Evolutionary conservation across 2,888 invertebrate genomes (phyloP).

Genomic region (Lasius fuliginosus): DNA sequence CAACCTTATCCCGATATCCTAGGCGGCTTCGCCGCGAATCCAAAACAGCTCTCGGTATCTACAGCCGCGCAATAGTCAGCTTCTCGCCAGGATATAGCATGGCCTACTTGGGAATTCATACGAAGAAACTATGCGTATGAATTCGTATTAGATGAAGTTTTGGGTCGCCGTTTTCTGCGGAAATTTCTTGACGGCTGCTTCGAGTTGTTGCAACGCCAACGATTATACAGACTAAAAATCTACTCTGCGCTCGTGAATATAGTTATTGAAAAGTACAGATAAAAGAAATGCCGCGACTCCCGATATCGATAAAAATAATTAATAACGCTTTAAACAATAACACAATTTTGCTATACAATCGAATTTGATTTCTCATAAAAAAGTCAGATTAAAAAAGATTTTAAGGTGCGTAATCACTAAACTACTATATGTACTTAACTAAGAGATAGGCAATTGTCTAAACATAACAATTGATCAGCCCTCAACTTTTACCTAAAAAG

Average conservation of each 20-base stretch:
- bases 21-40: constrained; percentile 44
- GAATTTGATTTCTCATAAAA: too few relatives aligned
- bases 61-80: constrained; percentile 34
- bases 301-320: too few relatives aligned
- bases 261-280: neutral
- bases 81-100: constrained; percentile 47
- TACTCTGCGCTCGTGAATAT: neutral
- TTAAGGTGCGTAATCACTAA: too few relatives aligned
- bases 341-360: too few relatives aligned
- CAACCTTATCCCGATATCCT: constrained; percentile 58
- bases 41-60: constrained; percentile 64
- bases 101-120: constrained; percentile 73
- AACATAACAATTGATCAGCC: too few relatives aligned
- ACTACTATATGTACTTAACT: too few relatives aligned
- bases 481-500: too few relatives aligned
- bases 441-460: too few relatives aligned
- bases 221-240: neutral
- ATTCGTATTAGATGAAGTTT: constrained; percentile 65
- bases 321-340: too few relatives aligned
- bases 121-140: constrained; percentile 71
- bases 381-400: too few relatives aligned
- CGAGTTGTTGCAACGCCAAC: constrained; percentile 28
- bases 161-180: constrained; percentile 37
- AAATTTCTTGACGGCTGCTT: constrained; percentile 56
- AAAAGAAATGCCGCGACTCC: neutral